Conservation (phyloP, 2,113 vertebrate species). For the Morone saxatilis region DNA sequence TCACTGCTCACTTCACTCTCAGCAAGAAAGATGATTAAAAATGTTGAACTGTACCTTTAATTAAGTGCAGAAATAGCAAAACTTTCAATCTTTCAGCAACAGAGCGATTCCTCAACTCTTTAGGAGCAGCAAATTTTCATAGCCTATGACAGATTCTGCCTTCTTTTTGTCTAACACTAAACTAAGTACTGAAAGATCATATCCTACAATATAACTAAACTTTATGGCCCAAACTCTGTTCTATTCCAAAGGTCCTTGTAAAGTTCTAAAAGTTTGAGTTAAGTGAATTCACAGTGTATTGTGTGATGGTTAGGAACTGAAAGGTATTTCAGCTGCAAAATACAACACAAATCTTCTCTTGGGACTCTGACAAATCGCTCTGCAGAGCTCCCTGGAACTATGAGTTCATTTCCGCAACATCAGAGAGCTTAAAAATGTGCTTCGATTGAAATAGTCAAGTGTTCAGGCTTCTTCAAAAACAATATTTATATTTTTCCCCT, state of each 20-base stretch:
- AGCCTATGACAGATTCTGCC: background rate
- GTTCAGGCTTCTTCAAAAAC: conserved; percentile 65
- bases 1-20: too few species aligned
- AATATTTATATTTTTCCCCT: conserved; percentile 71
- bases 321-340: conserved; percentile 37
- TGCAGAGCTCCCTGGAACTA: conserved; percentile 45
- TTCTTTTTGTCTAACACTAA: background rate
- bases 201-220: conserved; percentile 6
- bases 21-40: too few species aligned
- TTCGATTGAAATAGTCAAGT: conserved; percentile 63
- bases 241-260: conserved; percentile 13
- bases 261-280: conserved; percentile 38
- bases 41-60: too few species aligned
- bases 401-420: conserved; percentile 71
- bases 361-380: conserved; percentile 54
- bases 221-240: conserved; percentile 30
- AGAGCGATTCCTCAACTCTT: too few species aligned
- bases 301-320: conserved; percentile 19
- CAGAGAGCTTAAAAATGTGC: conserved; percentile 44
- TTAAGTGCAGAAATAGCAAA: too few species aligned
- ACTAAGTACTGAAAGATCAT: conserved; percentile 24
- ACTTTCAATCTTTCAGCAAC: too few species aligned
- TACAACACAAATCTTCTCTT: conserved; percentile 24
- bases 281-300: conserved; percentile 35
- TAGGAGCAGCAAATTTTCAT: too few species aligned